Base-by-base conservation (phyloP, 2,797 vertebrate species). In the Nothura maculosa region DNA sequence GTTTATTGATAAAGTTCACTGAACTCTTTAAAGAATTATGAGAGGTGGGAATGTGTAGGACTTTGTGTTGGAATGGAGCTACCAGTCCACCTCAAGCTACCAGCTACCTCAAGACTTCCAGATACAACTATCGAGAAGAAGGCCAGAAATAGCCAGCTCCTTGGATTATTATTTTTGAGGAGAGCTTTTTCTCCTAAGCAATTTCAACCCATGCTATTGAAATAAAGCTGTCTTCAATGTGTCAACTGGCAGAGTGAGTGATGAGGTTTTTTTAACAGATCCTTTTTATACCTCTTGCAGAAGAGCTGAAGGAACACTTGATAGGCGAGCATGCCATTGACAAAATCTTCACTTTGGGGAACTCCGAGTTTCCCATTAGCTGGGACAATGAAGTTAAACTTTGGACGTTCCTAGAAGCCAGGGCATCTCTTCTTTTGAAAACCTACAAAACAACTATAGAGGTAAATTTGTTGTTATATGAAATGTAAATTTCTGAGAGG, bases 371-470 rank as follows among this genome's bases (percentile, higher is more conserved):
- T 91, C 99, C 99, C 1, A 98, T 99, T 81, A 99, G 99, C 98
- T 99, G 99, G 99, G 99, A 99, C 77, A 99, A 99, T n/a, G 99
- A 99, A 97, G 98, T 99, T 96, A 99, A 99, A 96, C 96, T 99
- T 91, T 99, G 99, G 99, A 99, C 99, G 16, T 99, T 99, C 96
- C 98, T 99, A 13, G 99, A 99, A 97, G 99, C 99, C 52, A 98
- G 99, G 92, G 98, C 99, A 36, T 98, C 99, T 8, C 98, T 99
- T 86, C 98, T 99, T 73, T 98, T 99, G 82, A 99, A 99, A 97
- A 99, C 99, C 28, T 99, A 99, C 95, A 99, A 99, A 97, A 99
- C 99, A 47, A 99, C 98, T 6, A 97, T 98, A 28, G 98, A 99
- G 98, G 99, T 99, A 97, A 96, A 95, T 48, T 77, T 69, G 47